Conservation (phyloP, 2,113 vertebrate genomes). For the Sinosuthora webbiana region DNA sequence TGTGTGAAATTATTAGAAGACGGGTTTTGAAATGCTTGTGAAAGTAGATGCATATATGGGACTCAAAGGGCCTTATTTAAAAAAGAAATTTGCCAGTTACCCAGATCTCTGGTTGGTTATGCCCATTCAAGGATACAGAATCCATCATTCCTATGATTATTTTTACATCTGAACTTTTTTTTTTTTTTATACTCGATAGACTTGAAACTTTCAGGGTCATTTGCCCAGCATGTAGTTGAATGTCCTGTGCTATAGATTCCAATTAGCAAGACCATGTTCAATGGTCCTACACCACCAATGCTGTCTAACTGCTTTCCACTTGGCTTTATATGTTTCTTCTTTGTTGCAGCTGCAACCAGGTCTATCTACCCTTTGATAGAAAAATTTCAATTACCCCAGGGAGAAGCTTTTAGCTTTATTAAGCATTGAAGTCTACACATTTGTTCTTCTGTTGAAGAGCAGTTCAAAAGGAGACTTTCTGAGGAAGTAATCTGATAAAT, state of each 20-base stretch:
- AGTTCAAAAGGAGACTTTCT: conserved; percentile 76
- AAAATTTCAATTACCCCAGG: conserved; percentile 79
- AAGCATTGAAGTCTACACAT: conserved; percentile 81
- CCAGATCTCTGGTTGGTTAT: conserved; percentile 74
- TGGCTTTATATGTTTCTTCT: conserved; percentile 80
- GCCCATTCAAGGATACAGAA: conserved; percentile 77
- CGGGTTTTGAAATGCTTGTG: conserved; percentile 75
- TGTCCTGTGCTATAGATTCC: conserved; percentile 81
- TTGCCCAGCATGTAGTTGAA: conserved; percentile 81
- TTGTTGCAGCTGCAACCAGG: conserved; percentile 79
- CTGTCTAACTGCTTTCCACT: conserved; percentile 79
- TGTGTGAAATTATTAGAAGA: conserved; percentile 83
- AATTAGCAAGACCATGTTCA: conserved; percentile 81
- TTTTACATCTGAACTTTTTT: conserved; percentile 83
- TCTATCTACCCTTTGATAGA: conserved; percentile 78
- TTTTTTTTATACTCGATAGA: conserved; percentile 68
- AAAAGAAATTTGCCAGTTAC: conserved; percentile 77
- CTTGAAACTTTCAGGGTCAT: conserved; percentile 83
- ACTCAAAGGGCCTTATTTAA: conserved; percentile 80
- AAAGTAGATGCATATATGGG: conserved; percentile 79
- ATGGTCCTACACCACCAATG: conserved; percentile 74
- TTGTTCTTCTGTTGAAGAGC: conserved; percentile 78
- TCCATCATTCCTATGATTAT: conserved; percentile 76
- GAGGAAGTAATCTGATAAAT: conserved; percentile 82
- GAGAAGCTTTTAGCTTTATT: conserved; percentile 84